Evolutionary conservation across 2,797 vertebrate species (phyloP), one percentile per base, ranked within the genome.

Genomic region (Lycodopsis pacificus): DNA sequence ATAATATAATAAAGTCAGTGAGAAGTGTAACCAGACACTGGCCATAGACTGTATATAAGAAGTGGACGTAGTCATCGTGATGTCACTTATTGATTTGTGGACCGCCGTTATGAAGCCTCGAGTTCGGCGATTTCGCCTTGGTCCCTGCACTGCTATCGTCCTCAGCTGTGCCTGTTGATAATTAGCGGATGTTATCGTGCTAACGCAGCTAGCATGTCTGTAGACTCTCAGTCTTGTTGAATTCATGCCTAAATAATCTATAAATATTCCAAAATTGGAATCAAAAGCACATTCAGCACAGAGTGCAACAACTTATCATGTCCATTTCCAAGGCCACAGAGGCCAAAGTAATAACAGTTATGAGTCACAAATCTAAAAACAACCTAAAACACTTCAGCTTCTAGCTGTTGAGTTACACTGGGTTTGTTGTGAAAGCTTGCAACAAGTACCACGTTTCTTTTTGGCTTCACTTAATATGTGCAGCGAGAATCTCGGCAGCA

Each of bases 281-380:
- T 30, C 32, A 59, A 71, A 59, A 25, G 53, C n/a, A 56, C 27
- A 63, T 38, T 36, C 38, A 22, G 13, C 36, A 61, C 49, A 61
- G 34, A 51, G 17, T 48, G 68, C 22, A 46, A 2, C 62, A 67
- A 61, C n/a, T 48, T 11, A 22, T 22, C n/a, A 53, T 13, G 48
- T 42, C 48, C 56, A 63, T 67, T 72, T 44, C 20, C 51, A 40
- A 40, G 30, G 27, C 38, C 32, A 76, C 44, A 71, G 7, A 44
- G 0, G 38, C 19, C 34, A 44, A 38, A 36, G 3, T 51, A 15
- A 69, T 9, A 61, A n/a, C 68, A 46, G 7, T 46, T 19, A 40
- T 40, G 38, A 40, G 38, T 40, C 36, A 42, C 11, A 42, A 42
- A 7, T 34, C 32, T 34, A 34, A 34, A 34, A 34, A 32, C 32